A percentile compares a stretch with the other conserved stretches of the same genome.
These are phyloP conservation scores for Vanacampus margaritifer DNA, from an alignment of 2,113 vertebrate species.

Conservation along the genomic window DNA sequence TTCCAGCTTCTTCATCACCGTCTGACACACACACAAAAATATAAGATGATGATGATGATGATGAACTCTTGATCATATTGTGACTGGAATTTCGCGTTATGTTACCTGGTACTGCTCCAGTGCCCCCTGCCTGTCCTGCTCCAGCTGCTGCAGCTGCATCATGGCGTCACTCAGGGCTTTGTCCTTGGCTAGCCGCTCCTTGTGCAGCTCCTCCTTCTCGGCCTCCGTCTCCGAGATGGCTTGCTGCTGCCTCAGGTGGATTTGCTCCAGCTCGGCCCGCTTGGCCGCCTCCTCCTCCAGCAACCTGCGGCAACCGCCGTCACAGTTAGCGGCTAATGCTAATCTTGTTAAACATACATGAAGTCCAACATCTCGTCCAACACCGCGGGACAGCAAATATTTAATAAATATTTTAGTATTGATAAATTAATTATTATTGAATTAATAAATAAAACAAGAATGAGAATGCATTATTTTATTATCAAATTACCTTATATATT, in stretches of 20 bases:
- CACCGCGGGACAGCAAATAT: too few relatives aligned
- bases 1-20: conserved; percentile 88
- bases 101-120: conserved; percentile 90
- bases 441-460: too few relatives aligned
- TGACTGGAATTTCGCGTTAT: background rate
- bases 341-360: background rate
- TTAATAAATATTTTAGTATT: too few relatives aligned
- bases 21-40: conserved; percentile 65
- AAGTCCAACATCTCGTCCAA: background rate
- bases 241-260: conserved; percentile 87
- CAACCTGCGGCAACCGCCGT: conserved; percentile 67
- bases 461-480: too few relatives aligned
- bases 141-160: conserved; percentile 84
- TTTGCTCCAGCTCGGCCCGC: conserved; percentile 84
- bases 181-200: conserved; percentile 81
- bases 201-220: conserved; percentile 90
- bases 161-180: conserved; percentile 84
- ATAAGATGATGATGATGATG: background rate
- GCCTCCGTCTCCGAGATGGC: conserved; percentile 87
- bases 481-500: too few relatives aligned
- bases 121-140: conserved; percentile 82
- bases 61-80: background rate
- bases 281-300: conserved; percentile 90
- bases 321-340: background rate
- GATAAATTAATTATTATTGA: too few relatives aligned